Evolutionary conservation across 2,113 vertebrate species (phyloP), one percentile per base, ranked within the genome.

Genomic region (Spea multiplicata): DNA sequence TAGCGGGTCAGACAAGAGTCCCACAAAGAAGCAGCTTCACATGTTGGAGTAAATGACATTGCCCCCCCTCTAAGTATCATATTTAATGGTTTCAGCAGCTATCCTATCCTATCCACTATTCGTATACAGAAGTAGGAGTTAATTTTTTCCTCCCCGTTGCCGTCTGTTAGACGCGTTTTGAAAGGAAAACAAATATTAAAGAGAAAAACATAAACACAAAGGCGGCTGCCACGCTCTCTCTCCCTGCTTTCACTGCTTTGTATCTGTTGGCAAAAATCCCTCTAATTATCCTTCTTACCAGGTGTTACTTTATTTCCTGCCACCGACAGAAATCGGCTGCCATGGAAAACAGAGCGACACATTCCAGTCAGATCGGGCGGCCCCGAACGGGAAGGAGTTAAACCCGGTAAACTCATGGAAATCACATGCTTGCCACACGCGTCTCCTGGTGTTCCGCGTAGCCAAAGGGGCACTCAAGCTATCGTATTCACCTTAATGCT

Each of bases 241-340:
- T 74, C 45, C 70, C 64, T 16, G 64, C 12, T 73, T 57, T 59
- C 78, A 49, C 30, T 45, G 71, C 64, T 59, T 49, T 61, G 30
- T 80, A 68, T 68, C 71, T 68, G 71, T 55, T 80, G 78, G 78
- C 78, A 80, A 67, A 67, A 68, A 74, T 80, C 78, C 78, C 78
- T 74, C 78, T 80, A 73, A 80, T 80, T 80, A 80, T 80, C 78
- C 78, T 46, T 10, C 62, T 73, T 74, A 80, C 71, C 78, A 74
- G 71, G 78, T 80, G 78, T 80, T 71, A 80, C 45, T 80, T 14
- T 79, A 79, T 73, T 80, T 74, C 71, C 78, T 80, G 71, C 78
- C 78, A 67, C 78, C 5, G 46, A 57, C 50, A 74, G 44, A 52
- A 80, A 68, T 68, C 68, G 71, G 71, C 71, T 68, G 77, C n/a